A percentile compares a stretch with the other conserved stretches of the same genome.
Evolutionary conservation across 2,113 vertebrate species (phyloP).

Genomic region (Trachemys scripta): DNA sequence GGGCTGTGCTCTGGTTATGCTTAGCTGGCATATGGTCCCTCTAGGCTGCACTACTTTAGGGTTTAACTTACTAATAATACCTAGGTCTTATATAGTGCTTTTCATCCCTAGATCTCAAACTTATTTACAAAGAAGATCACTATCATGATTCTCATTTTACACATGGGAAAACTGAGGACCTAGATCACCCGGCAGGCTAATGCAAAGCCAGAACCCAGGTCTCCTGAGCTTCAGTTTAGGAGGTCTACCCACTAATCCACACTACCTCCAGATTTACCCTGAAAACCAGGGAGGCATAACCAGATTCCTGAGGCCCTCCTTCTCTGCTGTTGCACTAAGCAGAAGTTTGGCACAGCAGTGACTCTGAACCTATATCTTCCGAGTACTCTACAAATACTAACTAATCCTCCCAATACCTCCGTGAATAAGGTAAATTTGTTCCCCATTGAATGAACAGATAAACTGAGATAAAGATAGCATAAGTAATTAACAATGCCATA

Average conservation of each 20-base stretch:
- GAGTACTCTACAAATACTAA: neutral
- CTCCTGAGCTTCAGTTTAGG: neutral
- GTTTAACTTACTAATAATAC: neutral
- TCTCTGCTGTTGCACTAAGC: neutral
- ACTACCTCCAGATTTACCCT: fast-evolving
- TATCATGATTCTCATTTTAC: neutral
- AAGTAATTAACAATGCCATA: neutral
- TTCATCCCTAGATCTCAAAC: neutral
- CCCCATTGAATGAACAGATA: neutral
- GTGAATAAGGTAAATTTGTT: neutral
- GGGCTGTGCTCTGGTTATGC: neutral
- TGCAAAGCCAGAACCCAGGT: neutral
- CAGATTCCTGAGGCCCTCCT: neutral
- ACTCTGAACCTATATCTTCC: neutral
- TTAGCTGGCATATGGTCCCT: neutral
- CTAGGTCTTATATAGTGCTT: neutral
- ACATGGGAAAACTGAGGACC: neutral
- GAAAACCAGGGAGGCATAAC: neutral
- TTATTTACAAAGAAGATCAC: neutral
- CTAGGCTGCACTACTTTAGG: neutral
- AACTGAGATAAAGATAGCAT: neutral
- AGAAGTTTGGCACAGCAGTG: fast-evolving
- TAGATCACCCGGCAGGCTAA: neutral
- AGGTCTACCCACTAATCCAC: neutral
- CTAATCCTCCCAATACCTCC: neutral